Base-by-base conservation (phyloP, 30 jellyfish, hydroid and myxozoan species). In the Pseudorhiza aurosa region DNA sequence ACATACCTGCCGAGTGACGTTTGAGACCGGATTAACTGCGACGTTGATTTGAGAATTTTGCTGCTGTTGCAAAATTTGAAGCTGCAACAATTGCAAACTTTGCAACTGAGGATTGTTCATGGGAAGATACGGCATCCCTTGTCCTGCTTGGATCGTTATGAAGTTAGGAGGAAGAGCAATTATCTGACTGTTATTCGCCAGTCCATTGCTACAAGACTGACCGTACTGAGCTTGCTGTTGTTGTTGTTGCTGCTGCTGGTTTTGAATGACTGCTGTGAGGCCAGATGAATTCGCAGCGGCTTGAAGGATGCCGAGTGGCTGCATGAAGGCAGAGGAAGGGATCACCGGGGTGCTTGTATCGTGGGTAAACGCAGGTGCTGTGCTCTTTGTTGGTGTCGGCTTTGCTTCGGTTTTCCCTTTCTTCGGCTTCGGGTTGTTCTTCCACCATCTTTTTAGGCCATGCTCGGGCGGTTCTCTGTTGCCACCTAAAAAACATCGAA, bases 211-310 rank as follows among this genome's bases (percentile, higher is more conserved):
- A 27, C 56, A 18, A 24, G 53, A 19, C 18, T 81, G 92, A 7
- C 5, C 45, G 37, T 36, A 83, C 26, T 44, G 74, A 8, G 24
- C 84, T 26, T 68, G 87, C 27, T 58, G 83, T 18, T 46, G 51
- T 29, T 57, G 95, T 58, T 70, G 95, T 44, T 70, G 95, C 37
- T 67, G 94, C 46, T 68, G 82, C 37, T 83, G 96, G 17, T 31
- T 40, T 49, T 93, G 99, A 84, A 93, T 93, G 47, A 93, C 88
- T 7, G 99, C 88, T 2, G 97, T 58, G 28, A 93, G 40, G 15
- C 99, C 99, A 15, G 99, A 94, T 1, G 99, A 77, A 60, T 83
- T 93, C 45, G 96, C 99, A 73, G 99, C 99, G 26, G 99, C 88
- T 57, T 93, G 99, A 11, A 93, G 65, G 28, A 93, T 93, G 51